Evolutionary conservation across 2,888 invertebrate species (phyloP).

Genomic region (Cataglyphis albicans): DNA sequence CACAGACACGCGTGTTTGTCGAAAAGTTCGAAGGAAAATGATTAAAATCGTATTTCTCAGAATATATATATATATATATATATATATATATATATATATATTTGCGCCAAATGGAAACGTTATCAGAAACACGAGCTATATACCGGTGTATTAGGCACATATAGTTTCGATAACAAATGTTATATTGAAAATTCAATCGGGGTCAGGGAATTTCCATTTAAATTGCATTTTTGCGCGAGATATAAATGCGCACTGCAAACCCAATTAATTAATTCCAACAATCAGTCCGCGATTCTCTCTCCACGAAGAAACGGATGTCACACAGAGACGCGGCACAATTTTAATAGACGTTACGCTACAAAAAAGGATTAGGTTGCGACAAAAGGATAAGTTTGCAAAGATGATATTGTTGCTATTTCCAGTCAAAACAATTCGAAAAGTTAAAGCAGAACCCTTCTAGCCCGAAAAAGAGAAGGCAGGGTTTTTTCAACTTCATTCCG

Average conservation of each 20-base stretch:
- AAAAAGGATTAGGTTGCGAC: background rate
- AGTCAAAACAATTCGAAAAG: background rate
- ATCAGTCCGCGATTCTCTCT: slow-evolving; percentile 41
- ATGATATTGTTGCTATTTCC: slow-evolving; percentile 2
- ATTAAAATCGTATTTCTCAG: slow-evolving; percentile 36
- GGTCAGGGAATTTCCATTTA: slow-evolving; percentile 56
- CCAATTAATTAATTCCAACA: slow-evolving; percentile 57
- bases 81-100: background rate
- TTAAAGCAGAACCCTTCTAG: slow-evolving; percentile 44
- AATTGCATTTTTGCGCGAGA: slow-evolving; percentile 46
- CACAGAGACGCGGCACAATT: slow-evolving; percentile 15
- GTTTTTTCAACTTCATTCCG: slow-evolving; percentile 64
- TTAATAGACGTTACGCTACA: slow-evolving; percentile 35
- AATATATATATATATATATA: background rate
- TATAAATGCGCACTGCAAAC: slow-evolving; percentile 46
- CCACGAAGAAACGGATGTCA: slow-evolving; percentile 26
- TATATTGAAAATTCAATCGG: slow-evolving; percentile 54
- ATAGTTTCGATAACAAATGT: slow-evolving; percentile 41
- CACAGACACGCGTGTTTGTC: slow-evolving; percentile 25
- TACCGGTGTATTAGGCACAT: slow-evolving; percentile 21
- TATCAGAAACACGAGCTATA: slow-evolving; percentile 12
- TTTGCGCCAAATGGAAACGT: slow-evolving; percentile 17
- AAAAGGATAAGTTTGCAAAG: background rate
- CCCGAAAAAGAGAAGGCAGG: slow-evolving; percentile 54
- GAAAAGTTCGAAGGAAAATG: slow-evolving; percentile 31